phyloP scores from a whole-genome alignment of 2,113 vertebrate species.

The Girardinichthys multiradiatus region DNA sequence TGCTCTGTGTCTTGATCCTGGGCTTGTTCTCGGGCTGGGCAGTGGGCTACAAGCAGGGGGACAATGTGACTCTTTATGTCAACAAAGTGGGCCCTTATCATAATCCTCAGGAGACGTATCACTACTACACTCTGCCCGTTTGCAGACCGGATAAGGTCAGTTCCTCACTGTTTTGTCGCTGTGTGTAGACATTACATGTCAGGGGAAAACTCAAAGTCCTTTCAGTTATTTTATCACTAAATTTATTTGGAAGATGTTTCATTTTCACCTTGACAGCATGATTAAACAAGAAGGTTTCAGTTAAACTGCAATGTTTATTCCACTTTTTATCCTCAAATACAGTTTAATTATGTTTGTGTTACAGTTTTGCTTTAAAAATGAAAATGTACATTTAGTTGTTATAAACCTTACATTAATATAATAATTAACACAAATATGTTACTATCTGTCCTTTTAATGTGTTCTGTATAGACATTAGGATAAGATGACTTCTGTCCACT shows the following conservation, averaged over 20 bases:
- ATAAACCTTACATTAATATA: not conserved
- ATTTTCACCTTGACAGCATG: not conserved
- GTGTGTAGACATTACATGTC: no score
- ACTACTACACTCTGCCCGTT: constrained; percentile 91
- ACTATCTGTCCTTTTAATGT: not conserved
- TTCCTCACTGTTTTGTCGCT: constrained; percentile 9
- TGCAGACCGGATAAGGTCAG: constrained; percentile 88
- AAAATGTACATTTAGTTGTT: not conserved
- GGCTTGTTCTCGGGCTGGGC: constrained; percentile 72
- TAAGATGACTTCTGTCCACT: not conserved
- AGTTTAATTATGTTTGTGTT: no score
- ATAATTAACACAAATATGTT: not conserved
- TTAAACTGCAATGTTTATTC: no score
- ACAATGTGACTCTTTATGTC: constrained; percentile 88
- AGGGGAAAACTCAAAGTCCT: no score
- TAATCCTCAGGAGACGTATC: constrained; percentile 94
- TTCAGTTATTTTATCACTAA: not conserved
- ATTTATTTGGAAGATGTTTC: not conserved
- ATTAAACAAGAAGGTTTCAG: not conserved
- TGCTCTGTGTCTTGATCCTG: constrained; percentile 73
- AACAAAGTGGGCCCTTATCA: constrained; percentile 96
- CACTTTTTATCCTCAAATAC: not conserved
- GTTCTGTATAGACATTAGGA: not conserved
- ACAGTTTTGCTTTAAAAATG: not conserved
- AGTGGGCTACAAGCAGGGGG: constrained; percentile 82